Evolutionary conservation across 2,888 invertebrate genomes (phyloP).

Genomic region (Cinara cedri): DNA sequence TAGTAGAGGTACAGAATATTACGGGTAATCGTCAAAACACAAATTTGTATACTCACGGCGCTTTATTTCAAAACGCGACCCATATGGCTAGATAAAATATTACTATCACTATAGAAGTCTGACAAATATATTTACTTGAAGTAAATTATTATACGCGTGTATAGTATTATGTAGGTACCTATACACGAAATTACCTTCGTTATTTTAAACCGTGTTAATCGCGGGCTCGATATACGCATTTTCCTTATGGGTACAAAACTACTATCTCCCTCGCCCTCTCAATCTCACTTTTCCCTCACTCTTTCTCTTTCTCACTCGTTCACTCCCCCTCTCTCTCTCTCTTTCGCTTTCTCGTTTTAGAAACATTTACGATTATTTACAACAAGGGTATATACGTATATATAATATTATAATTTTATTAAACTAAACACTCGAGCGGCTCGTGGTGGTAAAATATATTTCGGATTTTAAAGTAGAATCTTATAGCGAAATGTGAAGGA

Average conservation of each 20-base stretch:
- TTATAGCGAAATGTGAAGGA: too few relatives aligned
- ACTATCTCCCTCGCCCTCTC: too few relatives aligned
- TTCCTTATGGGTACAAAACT: neutral
- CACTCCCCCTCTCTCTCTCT: too few relatives aligned
- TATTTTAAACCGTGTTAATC: neutral
- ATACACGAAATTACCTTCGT: neutral
- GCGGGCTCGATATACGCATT: neutral
- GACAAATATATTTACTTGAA: neutral
- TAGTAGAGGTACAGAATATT: too few relatives aligned
- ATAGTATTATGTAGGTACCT: neutral
- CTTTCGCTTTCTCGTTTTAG: too few relatives aligned
- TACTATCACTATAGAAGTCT: neutral
- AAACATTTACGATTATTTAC: slow-evolving; percentile 29
- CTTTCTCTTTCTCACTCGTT: too few relatives aligned
- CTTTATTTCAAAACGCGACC: neutral
- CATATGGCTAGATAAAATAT: neutral
- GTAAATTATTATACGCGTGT: too few relatives aligned
- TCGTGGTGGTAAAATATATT: neutral
- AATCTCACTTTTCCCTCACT: too few relatives aligned
- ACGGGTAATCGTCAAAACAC: too few relatives aligned
- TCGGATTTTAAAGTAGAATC: neutral
- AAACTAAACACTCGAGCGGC: neutral
- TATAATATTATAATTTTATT: neutral
- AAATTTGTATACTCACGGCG: too few relatives aligned
- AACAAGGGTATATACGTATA: too few relatives aligned